These are phyloP conservation scores for Lycia hirtaria DNA, from an alignment of 2,888 invertebrate genomes.

Conservation along the genomic window DNA sequence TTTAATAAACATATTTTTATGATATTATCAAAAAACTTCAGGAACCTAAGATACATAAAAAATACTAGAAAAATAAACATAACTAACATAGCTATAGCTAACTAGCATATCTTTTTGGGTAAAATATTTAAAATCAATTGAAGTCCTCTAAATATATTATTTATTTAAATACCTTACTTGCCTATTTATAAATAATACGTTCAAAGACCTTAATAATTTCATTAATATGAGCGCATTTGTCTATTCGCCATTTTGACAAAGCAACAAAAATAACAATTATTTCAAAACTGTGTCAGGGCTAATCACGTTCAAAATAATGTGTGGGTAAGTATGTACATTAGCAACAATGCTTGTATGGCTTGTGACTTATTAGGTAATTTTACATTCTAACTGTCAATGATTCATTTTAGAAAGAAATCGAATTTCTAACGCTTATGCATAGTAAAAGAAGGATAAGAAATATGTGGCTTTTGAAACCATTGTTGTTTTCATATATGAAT, in stretches of 20 bases:
- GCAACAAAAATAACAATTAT: slow-evolving; percentile 37
- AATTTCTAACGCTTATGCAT: background rate
- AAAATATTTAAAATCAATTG: background rate
- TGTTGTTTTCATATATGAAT: too few species aligned
- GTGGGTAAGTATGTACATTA: slow-evolving; percentile 12
- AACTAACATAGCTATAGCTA: too few species aligned
- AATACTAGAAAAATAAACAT: too few species aligned
- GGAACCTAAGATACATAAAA: too few species aligned
- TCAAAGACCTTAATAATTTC: slow-evolving; percentile 9
- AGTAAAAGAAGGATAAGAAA: too few species aligned
- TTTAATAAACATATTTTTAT: too few species aligned
- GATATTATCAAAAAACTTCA: too few species aligned
- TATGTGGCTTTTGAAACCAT: too few species aligned
- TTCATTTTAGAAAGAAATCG: background rate
- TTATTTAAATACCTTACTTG: background rate
- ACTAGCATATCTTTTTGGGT: background rate
- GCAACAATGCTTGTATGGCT: slow-evolving; percentile 15
- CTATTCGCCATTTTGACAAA: slow-evolving; percentile 34
- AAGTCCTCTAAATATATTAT: background rate
- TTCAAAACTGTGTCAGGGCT: slow-evolving; percentile 48
- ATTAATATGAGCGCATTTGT: slow-evolving; percentile 12
- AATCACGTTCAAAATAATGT: slow-evolving; percentile 36
- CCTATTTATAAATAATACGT: background rate
- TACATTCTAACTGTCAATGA: background rate
- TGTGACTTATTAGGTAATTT: background rate